Conservation (phyloP, 2,113 vertebrate species). For the Podiceps cristatus region DNA sequence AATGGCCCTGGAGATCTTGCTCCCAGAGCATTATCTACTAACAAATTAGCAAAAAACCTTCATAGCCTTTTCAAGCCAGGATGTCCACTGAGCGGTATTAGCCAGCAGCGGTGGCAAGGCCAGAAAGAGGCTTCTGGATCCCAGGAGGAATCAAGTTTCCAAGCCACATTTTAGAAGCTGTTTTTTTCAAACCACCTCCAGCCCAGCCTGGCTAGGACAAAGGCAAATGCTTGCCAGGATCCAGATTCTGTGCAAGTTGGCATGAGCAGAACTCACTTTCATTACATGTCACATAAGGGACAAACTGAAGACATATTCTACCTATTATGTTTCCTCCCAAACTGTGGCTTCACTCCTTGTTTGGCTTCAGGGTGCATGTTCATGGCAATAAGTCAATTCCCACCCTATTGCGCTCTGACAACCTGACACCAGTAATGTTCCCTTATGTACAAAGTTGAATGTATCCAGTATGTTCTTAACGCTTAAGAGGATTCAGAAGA, state of each 20-base stretch:
- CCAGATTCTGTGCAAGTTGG: background rate
- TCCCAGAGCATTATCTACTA: background rate
- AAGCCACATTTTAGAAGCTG: background rate
- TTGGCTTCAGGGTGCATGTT: rapidly evolving
- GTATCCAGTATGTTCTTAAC: background rate
- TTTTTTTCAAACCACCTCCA: background rate
- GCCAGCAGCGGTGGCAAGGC: background rate
- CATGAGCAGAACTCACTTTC: background rate
- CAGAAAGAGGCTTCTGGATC: background rate
- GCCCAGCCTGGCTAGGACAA: background rate
- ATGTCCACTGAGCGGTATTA: background rate
- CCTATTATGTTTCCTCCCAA: rapidly evolving
- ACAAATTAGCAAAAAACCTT: background rate
- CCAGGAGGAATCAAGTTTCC: background rate
- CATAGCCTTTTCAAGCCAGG: background rate
- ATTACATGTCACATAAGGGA: background rate
- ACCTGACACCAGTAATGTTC: background rate
- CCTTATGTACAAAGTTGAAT: rapidly evolving
- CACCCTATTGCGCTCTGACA: background rate
- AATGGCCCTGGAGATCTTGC: background rate
- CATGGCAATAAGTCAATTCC: background rate
- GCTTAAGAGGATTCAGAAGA: background rate
- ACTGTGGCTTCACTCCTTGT: background rate
- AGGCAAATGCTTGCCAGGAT: background rate
- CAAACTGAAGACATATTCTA: background rate